Conservation (phyloP, 2,888 invertebrate genomes). For the Thymelicus sylvestris region DNA sequence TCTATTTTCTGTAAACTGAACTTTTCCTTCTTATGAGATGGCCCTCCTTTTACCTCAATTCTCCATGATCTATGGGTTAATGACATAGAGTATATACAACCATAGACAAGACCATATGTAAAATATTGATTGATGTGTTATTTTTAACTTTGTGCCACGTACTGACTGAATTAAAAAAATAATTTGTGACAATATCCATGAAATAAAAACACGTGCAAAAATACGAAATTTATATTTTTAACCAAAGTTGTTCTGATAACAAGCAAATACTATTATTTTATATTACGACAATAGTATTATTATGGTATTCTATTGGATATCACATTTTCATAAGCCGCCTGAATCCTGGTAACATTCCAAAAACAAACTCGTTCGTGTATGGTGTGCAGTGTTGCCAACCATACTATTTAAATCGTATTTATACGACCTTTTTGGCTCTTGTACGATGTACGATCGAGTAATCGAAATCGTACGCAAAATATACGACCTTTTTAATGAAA, state of each 20-base stretch:
- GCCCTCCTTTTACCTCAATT: no score
- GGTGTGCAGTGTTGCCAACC: no score
- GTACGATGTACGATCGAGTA: no score
- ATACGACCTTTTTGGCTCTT: no score
- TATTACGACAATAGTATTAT: not conserved
- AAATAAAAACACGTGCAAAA: conserved; percentile 23
- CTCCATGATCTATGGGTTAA: no score
- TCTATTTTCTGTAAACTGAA: no score
- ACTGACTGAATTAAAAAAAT: conserved; percentile 25
- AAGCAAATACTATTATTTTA: not conserved
- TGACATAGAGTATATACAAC: not conserved
- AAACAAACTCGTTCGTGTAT: conserved; percentile 69
- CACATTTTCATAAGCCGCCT: conserved; percentile 19
- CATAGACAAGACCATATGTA: conserved; percentile 7
- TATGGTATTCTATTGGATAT: conserved; percentile 3
- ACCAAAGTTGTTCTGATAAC: not conserved
- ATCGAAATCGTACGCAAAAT: no score
- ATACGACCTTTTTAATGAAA: no score
- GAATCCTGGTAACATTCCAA: conserved; percentile 77
- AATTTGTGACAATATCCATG: conserved; percentile 22
- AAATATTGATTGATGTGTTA: conserved; percentile 11
- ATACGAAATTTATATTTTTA: not conserved
- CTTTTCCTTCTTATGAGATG: no score
- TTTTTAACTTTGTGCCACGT: conserved; percentile 27
- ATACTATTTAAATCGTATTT: no score